Percentiles rank a stretch among this genome's conserved stretches.
Conservation (phyloP, 2,797 vertebrate genomes). For the Sciaenops ocellatus region DNA sequence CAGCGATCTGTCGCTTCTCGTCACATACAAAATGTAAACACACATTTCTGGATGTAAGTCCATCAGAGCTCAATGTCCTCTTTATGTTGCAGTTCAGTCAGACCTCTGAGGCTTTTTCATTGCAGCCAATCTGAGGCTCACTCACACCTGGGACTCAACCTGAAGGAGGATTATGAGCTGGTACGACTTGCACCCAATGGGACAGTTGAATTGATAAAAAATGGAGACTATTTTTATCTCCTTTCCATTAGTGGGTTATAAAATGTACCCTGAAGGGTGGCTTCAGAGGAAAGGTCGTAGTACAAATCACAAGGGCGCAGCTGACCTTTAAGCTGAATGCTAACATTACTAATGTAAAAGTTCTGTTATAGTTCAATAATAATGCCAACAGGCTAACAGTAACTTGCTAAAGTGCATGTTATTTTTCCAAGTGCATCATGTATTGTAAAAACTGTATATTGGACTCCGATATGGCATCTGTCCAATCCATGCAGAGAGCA, state of each 20-base stretch:
- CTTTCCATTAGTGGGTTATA: neutral
- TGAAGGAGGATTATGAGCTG: neutral
- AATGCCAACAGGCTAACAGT: neutral
- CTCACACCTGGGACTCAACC: neutral
- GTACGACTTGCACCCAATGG: neutral
- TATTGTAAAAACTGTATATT: neutral
- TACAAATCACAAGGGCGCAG: neutral
- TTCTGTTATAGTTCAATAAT: neutral
- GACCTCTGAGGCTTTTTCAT: neutral
- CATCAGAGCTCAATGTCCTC: neutral
- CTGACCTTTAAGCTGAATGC: neutral
- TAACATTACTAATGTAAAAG: neutral
- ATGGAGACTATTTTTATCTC: neutral
- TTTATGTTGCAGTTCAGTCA: neutral
- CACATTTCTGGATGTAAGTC: neutral
- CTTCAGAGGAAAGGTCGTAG: neutral
- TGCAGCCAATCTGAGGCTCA: neutral
- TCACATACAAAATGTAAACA: neutral
- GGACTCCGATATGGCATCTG: neutral
- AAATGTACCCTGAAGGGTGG: neutral
- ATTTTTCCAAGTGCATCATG: too few species aligned
- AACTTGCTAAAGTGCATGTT: neutral
- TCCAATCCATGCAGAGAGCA: too few species aligned
- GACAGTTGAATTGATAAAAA: neutral
- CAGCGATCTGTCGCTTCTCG: neutral